phyloP scores from a whole-genome alignment of 2,888 invertebrate species.

The Macrosoma leucophasiata region DNA sequence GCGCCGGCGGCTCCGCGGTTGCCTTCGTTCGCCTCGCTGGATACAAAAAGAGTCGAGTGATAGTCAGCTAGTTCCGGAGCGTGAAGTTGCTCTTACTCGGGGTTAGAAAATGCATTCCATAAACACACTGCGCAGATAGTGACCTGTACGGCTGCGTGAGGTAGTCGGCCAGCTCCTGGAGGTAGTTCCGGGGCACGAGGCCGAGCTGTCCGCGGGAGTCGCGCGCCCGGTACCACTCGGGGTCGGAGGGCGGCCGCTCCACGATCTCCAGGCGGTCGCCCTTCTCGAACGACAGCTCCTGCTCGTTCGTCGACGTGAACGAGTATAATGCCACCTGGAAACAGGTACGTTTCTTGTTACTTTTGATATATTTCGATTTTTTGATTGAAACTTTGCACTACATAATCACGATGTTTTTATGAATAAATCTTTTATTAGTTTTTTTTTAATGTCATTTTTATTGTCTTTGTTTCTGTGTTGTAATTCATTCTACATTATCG shows the following conservation, averaged over 20 bases:
- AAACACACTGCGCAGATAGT: neutral
- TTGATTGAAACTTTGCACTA: too few relatives aligned
- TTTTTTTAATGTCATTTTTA: too few relatives aligned
- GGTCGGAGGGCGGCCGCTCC: slow-evolving; percentile 97
- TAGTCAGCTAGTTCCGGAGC: neutral
- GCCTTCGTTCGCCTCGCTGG: slow-evolving; percentile 55
- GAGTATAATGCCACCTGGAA: slow-evolving; percentile 90
- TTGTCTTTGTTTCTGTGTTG: too few relatives aligned
- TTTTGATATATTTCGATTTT: too few relatives aligned
- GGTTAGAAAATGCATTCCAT: too few relatives aligned
- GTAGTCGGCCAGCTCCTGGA: slow-evolving; percentile 94
- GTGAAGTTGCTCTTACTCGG: too few relatives aligned
- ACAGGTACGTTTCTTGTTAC: too few relatives aligned
- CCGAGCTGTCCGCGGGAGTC: slow-evolving; percentile 95
- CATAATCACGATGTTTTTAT: too few relatives aligned
- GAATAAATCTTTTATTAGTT: too few relatives aligned
- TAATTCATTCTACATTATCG: slow-evolving; percentile 1
- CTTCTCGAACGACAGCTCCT: slow-evolving; percentile 97
- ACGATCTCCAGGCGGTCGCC: slow-evolving; percentile 97
- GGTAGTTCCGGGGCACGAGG: slow-evolving; percentile 95
- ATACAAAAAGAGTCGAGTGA: slow-evolving; percentile 29
- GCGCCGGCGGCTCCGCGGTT: slow-evolving; percentile 24
- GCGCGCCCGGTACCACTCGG: slow-evolving; percentile 98
- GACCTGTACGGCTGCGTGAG: slow-evolving; percentile 88
- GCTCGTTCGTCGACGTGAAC: slow-evolving; percentile 94